phyloP scores from a whole-genome alignment of 2,113 vertebrate genomes.

The Chlorodrepanis virens region DNA sequence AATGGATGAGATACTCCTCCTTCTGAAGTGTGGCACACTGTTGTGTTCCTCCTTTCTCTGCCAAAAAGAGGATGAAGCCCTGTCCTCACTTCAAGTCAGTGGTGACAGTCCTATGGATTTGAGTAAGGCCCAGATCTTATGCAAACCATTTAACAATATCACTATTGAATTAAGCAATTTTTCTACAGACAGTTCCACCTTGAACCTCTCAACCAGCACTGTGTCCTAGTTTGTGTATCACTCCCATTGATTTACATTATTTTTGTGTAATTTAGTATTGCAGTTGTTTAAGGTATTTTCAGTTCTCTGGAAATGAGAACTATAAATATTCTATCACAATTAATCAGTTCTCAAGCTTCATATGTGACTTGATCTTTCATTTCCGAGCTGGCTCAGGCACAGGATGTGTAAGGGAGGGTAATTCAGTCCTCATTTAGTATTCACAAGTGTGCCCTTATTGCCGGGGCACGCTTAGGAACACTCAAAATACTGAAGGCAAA shows the following conservation, averaged over 20 bases:
- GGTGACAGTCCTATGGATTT: not conserved
- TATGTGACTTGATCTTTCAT: not conserved
- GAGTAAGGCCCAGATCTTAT: not conserved
- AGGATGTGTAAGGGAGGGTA: conserved; percentile 16
- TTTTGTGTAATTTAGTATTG: not conserved
- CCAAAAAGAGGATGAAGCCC: not conserved
- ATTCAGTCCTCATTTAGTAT: conserved; percentile 5
- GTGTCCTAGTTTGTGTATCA: not conserved
- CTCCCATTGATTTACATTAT: not conserved
- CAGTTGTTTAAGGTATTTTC: conserved; percentile 7
- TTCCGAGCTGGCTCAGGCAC: not conserved
- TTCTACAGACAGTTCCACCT: not conserved
- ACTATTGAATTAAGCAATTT: not conserved
- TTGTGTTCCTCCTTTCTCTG: not conserved
- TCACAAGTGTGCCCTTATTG: not conserved
- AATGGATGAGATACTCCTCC: not conserved
- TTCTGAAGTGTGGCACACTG: not conserved
- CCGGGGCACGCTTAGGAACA: not conserved
- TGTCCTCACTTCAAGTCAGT: not conserved
- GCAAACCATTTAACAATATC: not conserved
- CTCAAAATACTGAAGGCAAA: conserved; percentile 15
- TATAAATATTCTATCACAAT: conserved; percentile 53
- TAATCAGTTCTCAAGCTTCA: conserved; percentile 15
- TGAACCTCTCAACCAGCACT: not conserved
- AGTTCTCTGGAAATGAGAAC: conserved; percentile 2